A percentile compares a stretch with the other conserved stretches of the same genome.
These are phyloP conservation scores for Spea multiplicata DNA, from an alignment of 2,113 vertebrate genomes.

Conservation along the genomic window DNA sequence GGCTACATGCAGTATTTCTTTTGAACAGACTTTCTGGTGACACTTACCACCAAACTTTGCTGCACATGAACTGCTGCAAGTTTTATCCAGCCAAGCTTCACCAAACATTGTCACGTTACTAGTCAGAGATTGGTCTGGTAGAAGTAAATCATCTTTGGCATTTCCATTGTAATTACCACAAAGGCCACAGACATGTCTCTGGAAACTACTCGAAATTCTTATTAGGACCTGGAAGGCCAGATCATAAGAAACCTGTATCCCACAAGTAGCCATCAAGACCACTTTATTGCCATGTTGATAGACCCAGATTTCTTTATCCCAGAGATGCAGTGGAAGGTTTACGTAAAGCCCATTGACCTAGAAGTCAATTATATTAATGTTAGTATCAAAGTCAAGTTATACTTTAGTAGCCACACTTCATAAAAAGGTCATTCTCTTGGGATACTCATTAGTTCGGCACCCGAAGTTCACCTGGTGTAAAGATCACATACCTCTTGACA, in stretches of 20 bases:
- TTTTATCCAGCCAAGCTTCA: constrained; percentile 57
- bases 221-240: constrained; percentile 50
- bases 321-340: constrained; percentile 8
- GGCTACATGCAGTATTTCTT: constrained; percentile 53
- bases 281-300: constrained; percentile 40
- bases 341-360: constrained; percentile 3
- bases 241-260: constrained; percentile 53
- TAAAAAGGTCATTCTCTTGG: too few relatives aligned
- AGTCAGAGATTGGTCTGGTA: constrained; percentile 48
- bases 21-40: constrained; percentile 40
- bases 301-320: constrained; percentile 20
- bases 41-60: constrained; percentile 50
- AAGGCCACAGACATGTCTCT: constrained; percentile 54
- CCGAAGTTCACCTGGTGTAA: too few relatives aligned
- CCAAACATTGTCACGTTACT: constrained; percentile 53
- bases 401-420: too few relatives aligned
- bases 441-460: too few relatives aligned
- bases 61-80: constrained; percentile 60
- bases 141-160: constrained; percentile 55
- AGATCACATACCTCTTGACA: too few relatives aligned
- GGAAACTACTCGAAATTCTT: constrained; percentile 50
- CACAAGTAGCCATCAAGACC: constrained; percentile 49
- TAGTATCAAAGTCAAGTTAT: too few relatives aligned
- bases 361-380: not conserved
- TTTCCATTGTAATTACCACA: constrained; percentile 70